Percentiles rank a stretch among this genome's conserved stretches.
phyloP scores from a whole-genome alignment of 1,140 invertebrate species.

The Phymastichus coffea region DNA sequence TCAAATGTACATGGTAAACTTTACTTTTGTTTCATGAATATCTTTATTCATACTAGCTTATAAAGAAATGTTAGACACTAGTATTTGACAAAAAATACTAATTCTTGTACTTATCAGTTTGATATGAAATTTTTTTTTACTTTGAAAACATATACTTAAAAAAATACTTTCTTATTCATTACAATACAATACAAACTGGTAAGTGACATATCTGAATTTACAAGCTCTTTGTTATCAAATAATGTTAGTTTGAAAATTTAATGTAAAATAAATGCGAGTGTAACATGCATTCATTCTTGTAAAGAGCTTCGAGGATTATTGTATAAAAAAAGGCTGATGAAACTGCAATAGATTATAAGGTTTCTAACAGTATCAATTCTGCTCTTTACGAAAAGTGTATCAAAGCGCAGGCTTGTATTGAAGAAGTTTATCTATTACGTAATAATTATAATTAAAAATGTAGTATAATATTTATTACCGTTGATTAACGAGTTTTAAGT shows the following conservation, averaged over 20 bases:
- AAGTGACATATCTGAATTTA: conserved; percentile 18
- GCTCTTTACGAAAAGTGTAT: conserved; percentile 19
- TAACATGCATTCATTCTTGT: conserved; percentile 14
- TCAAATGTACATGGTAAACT: conserved; percentile 13
- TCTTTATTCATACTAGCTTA: not conserved
- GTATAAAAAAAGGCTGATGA: conserved; percentile 25
- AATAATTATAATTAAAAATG: not conserved
- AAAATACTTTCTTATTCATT: not conserved
- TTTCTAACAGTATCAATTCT: conserved; percentile 14
- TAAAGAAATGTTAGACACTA: conserved; percentile 12
- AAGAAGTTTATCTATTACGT: conserved; percentile 11
- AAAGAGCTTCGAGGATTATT: conserved; percentile 12
- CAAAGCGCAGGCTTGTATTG: conserved; percentile 2
- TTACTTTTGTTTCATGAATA: conserved; percentile 2
- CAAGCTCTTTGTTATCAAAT: conserved; percentile 9
- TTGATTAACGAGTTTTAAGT: conserved; percentile 9
- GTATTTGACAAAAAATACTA: not conserved
- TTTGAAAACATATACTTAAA: not conserved
- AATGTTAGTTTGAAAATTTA: not conserved
- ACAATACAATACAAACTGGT: conserved; percentile 5
- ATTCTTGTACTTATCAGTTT: conserved; percentile 16
- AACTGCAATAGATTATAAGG: conserved; percentile 11
- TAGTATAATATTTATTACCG: conserved; percentile 17
- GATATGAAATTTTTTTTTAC: conserved; percentile 3
- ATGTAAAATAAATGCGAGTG: not conserved